phyloP scores from a whole-genome alignment of 1,140 invertebrate genomes.

The Danaus melanippus region DNA sequence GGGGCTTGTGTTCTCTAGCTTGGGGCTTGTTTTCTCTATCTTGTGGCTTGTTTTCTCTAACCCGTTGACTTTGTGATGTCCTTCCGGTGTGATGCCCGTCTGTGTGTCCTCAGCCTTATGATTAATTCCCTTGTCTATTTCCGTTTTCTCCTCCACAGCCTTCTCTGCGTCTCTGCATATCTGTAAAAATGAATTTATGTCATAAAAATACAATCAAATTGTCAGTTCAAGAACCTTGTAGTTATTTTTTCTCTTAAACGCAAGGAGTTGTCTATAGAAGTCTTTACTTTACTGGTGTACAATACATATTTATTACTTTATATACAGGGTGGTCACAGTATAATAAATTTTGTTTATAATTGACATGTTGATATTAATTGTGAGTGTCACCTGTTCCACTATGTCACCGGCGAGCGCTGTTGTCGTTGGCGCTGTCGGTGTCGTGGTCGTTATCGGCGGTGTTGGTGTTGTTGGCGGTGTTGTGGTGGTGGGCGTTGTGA shows the following conservation, averaged over 20 bases:
- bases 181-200: conserved; percentile 19
- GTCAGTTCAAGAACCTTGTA: too few relatives aligned
- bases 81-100: conserved; percentile 25
- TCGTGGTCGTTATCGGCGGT: conserved; percentile 42
- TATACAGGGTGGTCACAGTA: too few relatives aligned
- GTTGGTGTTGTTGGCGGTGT: conserved; percentile 20
- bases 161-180: conserved; percentile 66
- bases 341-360: conserved; percentile 3
- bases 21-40: conserved; percentile 1
- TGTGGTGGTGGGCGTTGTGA: conserved; percentile 65
- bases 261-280: too few relatives aligned
- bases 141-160: conserved; percentile 48
- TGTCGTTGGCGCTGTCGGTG: conserved; percentile 29
- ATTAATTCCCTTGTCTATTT: conserved; percentile 29
- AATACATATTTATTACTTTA: neutral
- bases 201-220: too few relatives aligned
- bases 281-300: neutral
- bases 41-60: conserved; percentile 3
- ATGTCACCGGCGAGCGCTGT: conserved; percentile 37
- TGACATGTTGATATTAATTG: neutral
- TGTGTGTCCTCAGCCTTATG: conserved; percentile 37
- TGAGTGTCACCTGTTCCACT: conserved; percentile 42
- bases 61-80: conserved; percentile 8
- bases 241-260: too few relatives aligned
- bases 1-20: conserved; percentile 1